Conservation (phyloP, 1,140 invertebrate species). For the Lasioglossum albipes region DNA sequence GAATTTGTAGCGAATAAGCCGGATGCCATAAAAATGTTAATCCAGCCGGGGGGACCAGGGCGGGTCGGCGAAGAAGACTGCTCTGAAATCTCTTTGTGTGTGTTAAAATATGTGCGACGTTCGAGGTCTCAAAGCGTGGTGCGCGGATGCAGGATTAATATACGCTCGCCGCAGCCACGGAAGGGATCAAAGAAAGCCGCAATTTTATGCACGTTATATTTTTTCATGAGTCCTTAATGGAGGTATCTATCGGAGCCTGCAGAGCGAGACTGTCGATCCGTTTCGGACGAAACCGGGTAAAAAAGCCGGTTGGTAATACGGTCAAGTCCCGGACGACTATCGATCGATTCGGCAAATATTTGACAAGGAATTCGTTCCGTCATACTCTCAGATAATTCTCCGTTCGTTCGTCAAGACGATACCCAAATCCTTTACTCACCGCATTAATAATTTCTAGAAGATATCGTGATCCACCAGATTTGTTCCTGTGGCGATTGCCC, state of each 20-base stretch:
- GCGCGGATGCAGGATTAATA: conserved; percentile 32
- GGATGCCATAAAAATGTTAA: conserved; percentile 25
- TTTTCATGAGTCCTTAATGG: conserved; percentile 14
- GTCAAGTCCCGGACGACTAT: not conserved
- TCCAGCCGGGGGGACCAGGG: not conserved
- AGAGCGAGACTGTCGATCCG: conserved; percentile 2
- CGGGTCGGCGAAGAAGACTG: not conserved
- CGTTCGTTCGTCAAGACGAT: not conserved
- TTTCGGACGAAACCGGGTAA: not conserved
- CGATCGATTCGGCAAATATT: conserved; percentile 30
- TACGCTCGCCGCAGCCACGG: not conserved
- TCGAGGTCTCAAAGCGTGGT: conserved; percentile 25
- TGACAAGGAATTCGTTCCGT: conserved; percentile 1
- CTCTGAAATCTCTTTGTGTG: conserved; percentile 23
- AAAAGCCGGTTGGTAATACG: conserved; percentile 5
- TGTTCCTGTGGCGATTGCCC: not conserved
- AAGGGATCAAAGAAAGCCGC: conserved; percentile 19
- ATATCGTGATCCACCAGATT: not conserved
- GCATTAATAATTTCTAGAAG: not conserved
- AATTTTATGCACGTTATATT: conserved; percentile 14
- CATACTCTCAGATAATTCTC: not conserved
- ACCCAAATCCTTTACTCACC: not conserved
- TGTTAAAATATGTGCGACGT: conserved; percentile 34
- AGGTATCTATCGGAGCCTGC: conserved; percentile 17
- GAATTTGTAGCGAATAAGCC: conserved; percentile 9